A percentile compares a stretch with the other conserved stretches of the same genome.
Conservation (phyloP, 2,113 vertebrate species). For the Asarcornis scutulata region DNA sequence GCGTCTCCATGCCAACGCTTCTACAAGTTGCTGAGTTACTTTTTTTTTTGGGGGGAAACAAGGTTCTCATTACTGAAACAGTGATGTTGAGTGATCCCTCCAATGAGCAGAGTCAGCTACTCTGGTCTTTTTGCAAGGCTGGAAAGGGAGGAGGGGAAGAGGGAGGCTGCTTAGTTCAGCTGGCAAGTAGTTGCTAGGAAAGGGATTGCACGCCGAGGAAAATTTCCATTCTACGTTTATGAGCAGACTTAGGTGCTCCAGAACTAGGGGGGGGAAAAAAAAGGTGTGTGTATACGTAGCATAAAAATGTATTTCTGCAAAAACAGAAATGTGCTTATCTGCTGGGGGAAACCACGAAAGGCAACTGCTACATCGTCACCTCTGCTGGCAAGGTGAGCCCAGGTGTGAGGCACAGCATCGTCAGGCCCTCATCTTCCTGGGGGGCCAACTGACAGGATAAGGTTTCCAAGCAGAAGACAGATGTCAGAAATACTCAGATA, state of each 20-base stretch:
- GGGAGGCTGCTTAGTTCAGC: not conserved
- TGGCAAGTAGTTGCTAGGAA: not conserved
- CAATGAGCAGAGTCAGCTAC: not conserved
- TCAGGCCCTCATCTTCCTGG: not conserved
- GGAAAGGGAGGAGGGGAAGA: not conserved
- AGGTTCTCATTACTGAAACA: not conserved
- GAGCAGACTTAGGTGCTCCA: not conserved
- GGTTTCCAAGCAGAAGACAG: not conserved
- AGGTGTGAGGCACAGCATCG: not conserved
- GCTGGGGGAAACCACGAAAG: not conserved
- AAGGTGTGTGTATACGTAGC: not conserved
- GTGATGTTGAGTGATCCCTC: not conserved
- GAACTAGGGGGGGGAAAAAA: not conserved
- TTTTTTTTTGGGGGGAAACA: not conserved
- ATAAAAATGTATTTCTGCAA: conserved; percentile 16
- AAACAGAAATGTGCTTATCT: not conserved
- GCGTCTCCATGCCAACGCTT: not conserved
- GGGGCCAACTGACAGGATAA: not conserved
- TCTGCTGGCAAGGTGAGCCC: conserved; percentile 5
- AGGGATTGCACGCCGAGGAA: not conserved
- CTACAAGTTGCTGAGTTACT: not conserved
- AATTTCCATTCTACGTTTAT: not conserved
- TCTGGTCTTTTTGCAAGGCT: not conserved
- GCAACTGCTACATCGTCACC: not conserved
- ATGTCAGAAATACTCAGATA: not conserved